Conservation (phyloP, 2,888 invertebrate species). For the Torymus texanus region DNA sequence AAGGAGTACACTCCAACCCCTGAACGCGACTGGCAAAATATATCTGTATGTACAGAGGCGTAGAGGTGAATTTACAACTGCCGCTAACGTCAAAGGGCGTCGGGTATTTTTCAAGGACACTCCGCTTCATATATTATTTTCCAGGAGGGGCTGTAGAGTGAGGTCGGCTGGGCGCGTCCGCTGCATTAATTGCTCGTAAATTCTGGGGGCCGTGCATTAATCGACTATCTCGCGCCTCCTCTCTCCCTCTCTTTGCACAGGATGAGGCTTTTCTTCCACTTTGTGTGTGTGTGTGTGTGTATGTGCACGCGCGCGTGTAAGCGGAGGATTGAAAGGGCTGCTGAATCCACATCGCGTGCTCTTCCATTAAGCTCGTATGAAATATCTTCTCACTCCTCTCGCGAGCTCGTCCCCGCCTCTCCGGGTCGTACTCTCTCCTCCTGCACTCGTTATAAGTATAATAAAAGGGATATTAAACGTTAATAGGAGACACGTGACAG, state of each 20-base stretch:
- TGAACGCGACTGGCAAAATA: too few species aligned
- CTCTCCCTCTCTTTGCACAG: background rate
- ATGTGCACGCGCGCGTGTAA: too few species aligned
- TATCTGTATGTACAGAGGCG: background rate
- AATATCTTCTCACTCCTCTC: conserved; percentile 4
- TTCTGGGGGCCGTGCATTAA: conserved; percentile 65
- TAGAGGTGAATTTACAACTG: conserved; percentile 30
- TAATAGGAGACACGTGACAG: conserved; percentile 45
- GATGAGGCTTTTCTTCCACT: background rate
- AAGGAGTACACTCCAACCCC: too few species aligned
- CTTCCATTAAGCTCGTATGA: conserved; percentile 42
- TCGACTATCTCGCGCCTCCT: conserved; percentile 65
- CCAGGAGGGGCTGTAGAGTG: background rate
- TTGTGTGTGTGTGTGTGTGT: too few species aligned
- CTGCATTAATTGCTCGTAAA: conserved; percentile 71
- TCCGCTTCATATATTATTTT: conserved; percentile 61
- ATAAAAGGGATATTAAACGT: conserved; percentile 39
- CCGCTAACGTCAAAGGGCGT: conserved; percentile 30
- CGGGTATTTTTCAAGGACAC: conserved; percentile 55
- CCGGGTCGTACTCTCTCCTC: background rate
- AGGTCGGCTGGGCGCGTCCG: conserved; percentile 49
- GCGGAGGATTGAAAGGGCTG: too few species aligned
- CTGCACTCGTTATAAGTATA: conserved; percentile 30
- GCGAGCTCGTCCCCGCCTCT: too few species aligned
- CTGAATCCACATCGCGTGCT: conserved; percentile 43